Conservation (phyloP, 2,797 vertebrate species). For the Prionace glauca region DNA sequence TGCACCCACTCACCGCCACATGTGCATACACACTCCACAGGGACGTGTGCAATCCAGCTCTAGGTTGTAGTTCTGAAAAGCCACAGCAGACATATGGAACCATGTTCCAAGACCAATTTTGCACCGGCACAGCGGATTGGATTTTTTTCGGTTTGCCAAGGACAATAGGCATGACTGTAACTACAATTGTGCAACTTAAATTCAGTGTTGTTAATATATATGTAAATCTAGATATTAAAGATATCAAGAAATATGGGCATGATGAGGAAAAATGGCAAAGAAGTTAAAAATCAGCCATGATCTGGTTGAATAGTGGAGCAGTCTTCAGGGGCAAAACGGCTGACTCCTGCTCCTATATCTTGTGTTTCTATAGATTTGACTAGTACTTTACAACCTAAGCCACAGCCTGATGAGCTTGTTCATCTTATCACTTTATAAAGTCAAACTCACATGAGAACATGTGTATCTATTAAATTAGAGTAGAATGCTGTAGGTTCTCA, state of each 20-base stretch:
- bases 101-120: not conserved
- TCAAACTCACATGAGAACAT: not conserved
- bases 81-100: not conserved
- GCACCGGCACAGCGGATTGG: not conserved
- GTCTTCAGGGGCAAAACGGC: too few species aligned
- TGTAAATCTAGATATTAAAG: too few species aligned
- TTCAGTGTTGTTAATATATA: not conserved
- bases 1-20: too few species aligned
- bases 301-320: too few species aligned
- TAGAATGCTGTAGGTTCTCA: not conserved
- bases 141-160: not conserved
- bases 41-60: too few species aligned
- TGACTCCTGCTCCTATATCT: too few species aligned
- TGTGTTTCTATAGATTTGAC: not conserved
- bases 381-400: not conserved
- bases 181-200: not conserved
- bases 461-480: not conserved
- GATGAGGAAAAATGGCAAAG: too few species aligned
- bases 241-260: too few species aligned
- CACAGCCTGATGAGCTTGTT: not conserved
- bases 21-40: too few species aligned
- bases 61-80: not conserved
- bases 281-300: too few species aligned
- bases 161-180: not conserved
- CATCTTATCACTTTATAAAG: not conserved